Percentiles rank a stretch among this genome's conserved stretches.
Conservation (phyloP, 1,140 invertebrate genomes). For the Lanistes nyassanus region DNA sequence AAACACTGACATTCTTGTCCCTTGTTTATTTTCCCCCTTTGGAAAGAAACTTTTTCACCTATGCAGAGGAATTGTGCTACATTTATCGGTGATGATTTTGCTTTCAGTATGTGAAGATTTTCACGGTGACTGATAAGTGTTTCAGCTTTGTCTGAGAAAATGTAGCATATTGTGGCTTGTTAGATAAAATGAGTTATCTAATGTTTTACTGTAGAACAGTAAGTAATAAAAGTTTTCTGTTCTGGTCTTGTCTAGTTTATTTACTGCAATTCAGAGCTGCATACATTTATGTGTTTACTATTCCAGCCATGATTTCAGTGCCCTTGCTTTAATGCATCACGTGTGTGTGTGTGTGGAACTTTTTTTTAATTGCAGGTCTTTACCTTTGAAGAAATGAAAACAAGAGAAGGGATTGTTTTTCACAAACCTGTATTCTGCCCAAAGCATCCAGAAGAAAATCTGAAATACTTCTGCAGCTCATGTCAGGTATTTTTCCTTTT, state of each 20-base stretch:
- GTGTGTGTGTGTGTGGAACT: background rate
- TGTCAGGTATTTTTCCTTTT: slow-evolving; percentile 73
- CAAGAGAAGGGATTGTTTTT: slow-evolving; percentile 75
- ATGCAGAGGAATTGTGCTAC: too few relatives aligned
- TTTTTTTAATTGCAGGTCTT: slow-evolving; percentile 74
- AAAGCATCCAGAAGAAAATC: slow-evolving; percentile 82
- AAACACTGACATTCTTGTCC: too few relatives aligned
- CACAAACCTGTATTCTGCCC: slow-evolving; percentile 77
- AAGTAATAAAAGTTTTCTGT: too few relatives aligned
- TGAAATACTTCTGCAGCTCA: slow-evolving; percentile 92
- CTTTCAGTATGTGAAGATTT: background rate
- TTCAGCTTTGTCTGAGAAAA: slow-evolving; percentile 14
- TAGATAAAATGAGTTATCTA: too few relatives aligned
- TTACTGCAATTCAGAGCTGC: background rate
- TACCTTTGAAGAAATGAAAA: slow-evolving; percentile 83
- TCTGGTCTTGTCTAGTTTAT: too few relatives aligned
- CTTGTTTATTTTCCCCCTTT: too few relatives aligned
- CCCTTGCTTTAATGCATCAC: background rate
- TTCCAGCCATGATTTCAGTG: background rate
- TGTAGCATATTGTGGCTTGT: background rate
- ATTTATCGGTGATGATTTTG: background rate
- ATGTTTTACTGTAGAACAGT: background rate
- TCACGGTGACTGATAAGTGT: background rate
- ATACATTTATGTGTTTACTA: background rate
- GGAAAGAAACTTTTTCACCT: too few relatives aligned